These are phyloP conservation scores for Copidosoma floridanum DNA, from an alignment of 1,140 invertebrate genomes.

Conservation along the genomic window DNA sequence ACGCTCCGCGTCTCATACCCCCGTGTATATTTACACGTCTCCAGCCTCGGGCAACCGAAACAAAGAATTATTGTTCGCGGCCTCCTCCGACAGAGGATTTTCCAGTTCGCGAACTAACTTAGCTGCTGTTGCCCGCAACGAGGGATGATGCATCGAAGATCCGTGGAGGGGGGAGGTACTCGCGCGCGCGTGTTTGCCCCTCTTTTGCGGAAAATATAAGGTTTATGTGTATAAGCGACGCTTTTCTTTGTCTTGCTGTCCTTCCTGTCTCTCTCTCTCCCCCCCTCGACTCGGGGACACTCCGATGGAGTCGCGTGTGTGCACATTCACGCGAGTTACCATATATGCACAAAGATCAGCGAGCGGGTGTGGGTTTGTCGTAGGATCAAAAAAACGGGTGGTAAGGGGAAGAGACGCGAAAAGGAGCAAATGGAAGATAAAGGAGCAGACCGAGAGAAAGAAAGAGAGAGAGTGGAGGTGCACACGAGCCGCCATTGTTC, in stretches of 20 bases:
- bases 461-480: conserved; percentile 17
- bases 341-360: too few species aligned
- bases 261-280: conserved; percentile 27
- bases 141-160: too few species aligned
- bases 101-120: conserved; percentile 42
- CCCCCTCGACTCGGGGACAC: neutral
- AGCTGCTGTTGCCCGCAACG: neutral
- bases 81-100: conserved; percentile 47
- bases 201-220: too few species aligned
- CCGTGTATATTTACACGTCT: conserved; percentile 52
- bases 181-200: neutral
- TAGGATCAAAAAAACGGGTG: too few species aligned
- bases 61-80: conserved; percentile 57
- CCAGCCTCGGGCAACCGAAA: conserved; percentile 41
- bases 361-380: too few species aligned
- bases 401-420: too few species aligned
- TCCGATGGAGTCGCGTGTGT: conserved; percentile 1
- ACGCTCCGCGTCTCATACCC: conserved; percentile 13
- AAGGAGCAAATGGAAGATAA: too few species aligned
- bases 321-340: conserved; percentile 19
- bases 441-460: conserved; percentile 18
- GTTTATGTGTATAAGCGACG: too few species aligned
- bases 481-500: conserved; percentile 17
- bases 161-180: too few species aligned
- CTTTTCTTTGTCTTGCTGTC: conserved; percentile 1